Evolutionary conservation across 2,888 invertebrate genomes (phyloP).

Genomic region (Cacoxenus indagator): DNA sequence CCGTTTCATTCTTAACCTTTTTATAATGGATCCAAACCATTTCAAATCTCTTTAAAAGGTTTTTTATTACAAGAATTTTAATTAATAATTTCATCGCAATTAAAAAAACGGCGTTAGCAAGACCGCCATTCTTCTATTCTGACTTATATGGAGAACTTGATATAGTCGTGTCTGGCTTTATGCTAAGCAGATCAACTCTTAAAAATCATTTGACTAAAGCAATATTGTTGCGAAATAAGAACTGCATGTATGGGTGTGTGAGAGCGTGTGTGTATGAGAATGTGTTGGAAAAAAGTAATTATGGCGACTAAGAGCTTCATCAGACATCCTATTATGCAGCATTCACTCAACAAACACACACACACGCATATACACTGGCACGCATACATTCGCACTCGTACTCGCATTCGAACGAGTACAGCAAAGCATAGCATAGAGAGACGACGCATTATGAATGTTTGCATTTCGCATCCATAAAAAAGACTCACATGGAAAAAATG

Average conservation of each 20-base stretch:
- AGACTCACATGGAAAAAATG: neutral
- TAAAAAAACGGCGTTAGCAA: neutral
- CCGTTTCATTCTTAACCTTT: no score
- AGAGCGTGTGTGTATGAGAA: neutral
- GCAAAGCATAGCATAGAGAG: neutral
- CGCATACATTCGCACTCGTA: slow-evolving; percentile 1
- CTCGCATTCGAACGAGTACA: neutral
- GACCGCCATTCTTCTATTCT: neutral
- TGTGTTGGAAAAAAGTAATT: slow-evolving; percentile 54
- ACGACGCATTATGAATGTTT: slow-evolving; percentile 52
- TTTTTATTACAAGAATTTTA: neutral
- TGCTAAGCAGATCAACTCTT: slow-evolving; percentile 13
- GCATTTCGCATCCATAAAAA: slow-evolving; percentile 41
- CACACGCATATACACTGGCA: slow-evolving; percentile 15
- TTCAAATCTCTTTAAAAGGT: no score
- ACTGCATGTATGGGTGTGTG: neutral
- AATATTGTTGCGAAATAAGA: slow-evolving; percentile 18
- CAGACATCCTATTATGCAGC: slow-evolving; percentile 61
- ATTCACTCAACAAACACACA: slow-evolving; percentile 52
- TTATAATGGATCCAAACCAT: no score
- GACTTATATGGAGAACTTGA: neutral
- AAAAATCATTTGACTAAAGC: slow-evolving; percentile 40
- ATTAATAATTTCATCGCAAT: slow-evolving; percentile 9
- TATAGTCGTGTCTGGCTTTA: neutral
- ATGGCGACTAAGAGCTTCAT: slow-evolving; percentile 64